Evolutionary conservation across 2,113 vertebrate genomes (phyloP), one percentile per base, ranked within the genome.

Genomic region (Sebastes schlegelii): DNA sequence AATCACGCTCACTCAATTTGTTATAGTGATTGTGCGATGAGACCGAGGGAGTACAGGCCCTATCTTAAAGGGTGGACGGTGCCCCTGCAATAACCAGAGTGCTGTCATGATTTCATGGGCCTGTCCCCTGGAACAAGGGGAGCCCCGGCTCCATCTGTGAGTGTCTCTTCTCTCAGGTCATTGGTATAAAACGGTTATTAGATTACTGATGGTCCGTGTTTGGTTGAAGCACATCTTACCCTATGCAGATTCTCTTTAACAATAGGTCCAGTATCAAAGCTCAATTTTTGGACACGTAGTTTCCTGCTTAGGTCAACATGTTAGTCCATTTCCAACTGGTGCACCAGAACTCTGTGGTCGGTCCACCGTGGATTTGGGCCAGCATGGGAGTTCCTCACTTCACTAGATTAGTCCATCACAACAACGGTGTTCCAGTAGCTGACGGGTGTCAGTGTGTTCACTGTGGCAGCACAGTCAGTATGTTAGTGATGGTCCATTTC

Each of bases 401-500:
- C 26, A 13, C 70, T 54, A 7, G 5, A 67, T 13, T 16, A 52
- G 6, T 58, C 55, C 57, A 49, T 58, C 51, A 54, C 8, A 1
- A 43, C n/a, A 57, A n/a, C 58, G n/a, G 6, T 10, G n/a, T 14
- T 65, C 62, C 42, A 17, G 46, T 4, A 13, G 21, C 23, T 42
- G 52, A 23, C 21, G 7, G 49, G 40, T 40, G n/a, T 21, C 26
- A 17, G 23, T 12, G 26, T 46, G 86, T 87, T 96, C 95, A 97
- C 79, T 96, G 95, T 0, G 93, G 89, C 71, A 96, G 90, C 88
- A 93, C 96, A 70, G 96, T 95, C 88, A 98, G 93, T 75, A 97
- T 78, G 34, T 98, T 98, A 23, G 97, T 97, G 89, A 99, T 97
- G 78, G 96, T 97, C 98, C 98, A 99, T 75, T 92, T 97, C 80